Evolutionary conservation across 2,888 invertebrate genomes (phyloP), one percentile per base, ranked within the genome.

Genomic region (Lycaena phlaeas): DNA sequence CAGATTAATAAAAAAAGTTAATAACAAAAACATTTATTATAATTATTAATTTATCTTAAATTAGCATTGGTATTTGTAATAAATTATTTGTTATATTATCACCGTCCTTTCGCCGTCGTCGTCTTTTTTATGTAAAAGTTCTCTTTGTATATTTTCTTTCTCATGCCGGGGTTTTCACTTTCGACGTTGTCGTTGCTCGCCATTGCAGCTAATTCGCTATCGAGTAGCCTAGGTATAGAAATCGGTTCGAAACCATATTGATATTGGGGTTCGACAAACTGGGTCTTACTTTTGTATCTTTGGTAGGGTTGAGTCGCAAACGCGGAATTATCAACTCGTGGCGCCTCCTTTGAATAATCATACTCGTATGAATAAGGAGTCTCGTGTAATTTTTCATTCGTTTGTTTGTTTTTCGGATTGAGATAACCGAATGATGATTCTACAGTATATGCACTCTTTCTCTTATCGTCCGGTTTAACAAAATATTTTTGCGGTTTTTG

Each of bases 171-270:
- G 49, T 74, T 73, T 58, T 77, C 74, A 56, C 68, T 76, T 56
- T 77, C 69, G 18, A 75, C 71, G 49, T 68, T 68, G 42, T 66
- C 48, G 60, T 77, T 78, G 52, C 68, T 75, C 2, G 79, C 74
- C 76, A 81, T 78, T 5, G 82, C 70, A 10, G 81, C 67, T 14
- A 79, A 51, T 50, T 82, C 81, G 45, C 78, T 77, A 48, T 82
- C 81, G 22, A 81, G 61, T 14, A 78, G 55, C 40, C 60, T 60
- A 26, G 81, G 77, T 45, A 78, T 49, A 5, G 68, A 53, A 40
- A 78, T 61, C 6, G 85, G 84, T 46, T 82, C 79, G 54, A 85
- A 85, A 5, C 85, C 85, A 49, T 84, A 85, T 48, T 85, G 82
- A 51, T 76, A 84, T 45, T 77, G 81, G 0, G 85, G 85, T 49